Percentiles rank a stretch among this genome's conserved stretches.
Evolutionary conservation across 37 sponge, comb jelly and placozoan genomes (phyloP).

Genomic region (Sycon ciliatum): DNA sequence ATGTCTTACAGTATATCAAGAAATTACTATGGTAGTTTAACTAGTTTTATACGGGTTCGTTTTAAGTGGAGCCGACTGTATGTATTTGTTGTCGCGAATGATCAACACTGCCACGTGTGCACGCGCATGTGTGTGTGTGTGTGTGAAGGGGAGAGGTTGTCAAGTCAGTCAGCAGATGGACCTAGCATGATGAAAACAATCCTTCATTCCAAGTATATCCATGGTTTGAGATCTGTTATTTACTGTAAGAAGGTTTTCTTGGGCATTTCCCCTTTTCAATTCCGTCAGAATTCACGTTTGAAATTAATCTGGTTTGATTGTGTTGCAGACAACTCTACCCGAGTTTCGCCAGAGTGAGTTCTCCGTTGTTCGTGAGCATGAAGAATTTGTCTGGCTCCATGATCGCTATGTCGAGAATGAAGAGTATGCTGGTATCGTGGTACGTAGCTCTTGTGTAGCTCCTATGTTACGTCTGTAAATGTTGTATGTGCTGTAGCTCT

Average conservation of each 20-base stretch:
- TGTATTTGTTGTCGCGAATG: not conserved
- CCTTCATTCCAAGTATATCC: too few relatives aligned
- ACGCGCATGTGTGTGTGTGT: not conserved
- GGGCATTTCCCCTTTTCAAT: not conserved
- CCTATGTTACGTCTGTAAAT: not conserved
- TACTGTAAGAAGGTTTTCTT: too few relatives aligned
- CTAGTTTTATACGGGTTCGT: not conserved
- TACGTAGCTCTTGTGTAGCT: constrained; percentile 18
- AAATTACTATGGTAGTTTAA: not conserved
- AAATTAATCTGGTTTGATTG: not conserved
- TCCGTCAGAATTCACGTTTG: not conserved
- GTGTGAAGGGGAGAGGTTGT: not conserved
- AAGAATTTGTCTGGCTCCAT: constrained; percentile 96
- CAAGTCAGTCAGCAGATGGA: too few relatives aligned
- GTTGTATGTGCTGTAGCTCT: too few relatives aligned
- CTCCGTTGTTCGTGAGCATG: constrained; percentile 75
- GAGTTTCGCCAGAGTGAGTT: constrained; percentile 82
- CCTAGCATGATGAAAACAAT: too few relatives aligned
- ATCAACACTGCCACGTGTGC: not conserved
- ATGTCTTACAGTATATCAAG: too few relatives aligned
- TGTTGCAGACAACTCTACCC: constrained; percentile 74
- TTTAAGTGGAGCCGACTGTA: not conserved
- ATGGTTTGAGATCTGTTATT: too few relatives aligned
- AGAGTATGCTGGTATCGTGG: constrained; percentile 80
- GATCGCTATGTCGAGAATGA: constrained; percentile 84